These are phyloP conservation scores for Lucifuga dentata DNA, from an alignment of 2,113 vertebrate genomes.

Conservation along the genomic window DNA sequence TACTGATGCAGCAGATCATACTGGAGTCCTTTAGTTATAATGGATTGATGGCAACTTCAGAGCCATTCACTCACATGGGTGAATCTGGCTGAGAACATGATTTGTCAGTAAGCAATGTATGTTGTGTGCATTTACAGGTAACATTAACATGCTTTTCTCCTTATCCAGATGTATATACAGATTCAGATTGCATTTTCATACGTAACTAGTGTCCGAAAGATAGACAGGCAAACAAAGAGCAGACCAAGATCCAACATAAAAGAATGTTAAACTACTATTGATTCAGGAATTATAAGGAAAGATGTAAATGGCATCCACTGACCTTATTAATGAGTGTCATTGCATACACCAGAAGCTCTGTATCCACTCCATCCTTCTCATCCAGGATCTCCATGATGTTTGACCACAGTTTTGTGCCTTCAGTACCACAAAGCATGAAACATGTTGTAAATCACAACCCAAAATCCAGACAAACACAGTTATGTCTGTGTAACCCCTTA, in stretches of 20 bases:
- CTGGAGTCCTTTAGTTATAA: too few relatives aligned
- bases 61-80: too few relatives aligned
- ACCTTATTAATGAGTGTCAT: constrained; percentile 99
- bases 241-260: neutral
- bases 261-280: neutral
- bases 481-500: neutral
- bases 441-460: constrained; percentile 5
- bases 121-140: neutral
- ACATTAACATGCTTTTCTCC: neutral
- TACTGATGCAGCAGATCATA: neutral
- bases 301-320: constrained; percentile 22
- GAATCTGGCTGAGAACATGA: too few relatives aligned
- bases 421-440: constrained; percentile 15
- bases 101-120: neutral
- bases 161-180: constrained; percentile 5
- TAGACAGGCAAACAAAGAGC: neutral
- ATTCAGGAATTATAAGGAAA: neutral
- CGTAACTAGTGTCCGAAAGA: neutral
- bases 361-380: constrained; percentile 96
- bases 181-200: neutral
- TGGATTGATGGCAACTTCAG: too few relatives aligned
- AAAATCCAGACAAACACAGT: neutral
- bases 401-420: constrained; percentile 91
- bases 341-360: constrained; percentile 92
- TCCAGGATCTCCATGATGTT: constrained; percentile 95